Evolutionary conservation across 2,113 vertebrate genomes (phyloP).

Genomic region (Pomatorhinus ruficollis): DNA sequence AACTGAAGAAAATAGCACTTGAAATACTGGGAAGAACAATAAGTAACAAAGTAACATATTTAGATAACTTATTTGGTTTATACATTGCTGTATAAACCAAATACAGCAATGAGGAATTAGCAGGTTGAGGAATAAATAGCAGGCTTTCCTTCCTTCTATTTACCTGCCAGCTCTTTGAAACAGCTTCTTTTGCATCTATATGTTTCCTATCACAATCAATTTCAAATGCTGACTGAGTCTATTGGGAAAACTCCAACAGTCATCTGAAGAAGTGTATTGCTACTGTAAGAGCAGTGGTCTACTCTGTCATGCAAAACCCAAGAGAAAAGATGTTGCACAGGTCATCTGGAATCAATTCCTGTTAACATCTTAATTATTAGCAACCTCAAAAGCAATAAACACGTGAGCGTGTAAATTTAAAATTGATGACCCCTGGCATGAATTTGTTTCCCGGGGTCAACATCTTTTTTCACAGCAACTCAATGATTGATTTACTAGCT

Average conservation of each 20-base stretch:
- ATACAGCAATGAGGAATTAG: too few relatives aligned
- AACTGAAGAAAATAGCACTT: background rate
- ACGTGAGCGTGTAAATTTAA: background rate
- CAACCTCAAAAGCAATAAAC: background rate
- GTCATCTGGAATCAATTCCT: background rate
- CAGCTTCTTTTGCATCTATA: background rate
- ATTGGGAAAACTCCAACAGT: background rate
- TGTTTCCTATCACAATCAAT: background rate
- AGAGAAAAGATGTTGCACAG: background rate
- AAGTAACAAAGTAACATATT: accelerated
- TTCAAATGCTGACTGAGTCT: background rate
- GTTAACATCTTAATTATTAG: background rate
- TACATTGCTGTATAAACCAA: background rate
- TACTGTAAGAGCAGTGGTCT: background rate
- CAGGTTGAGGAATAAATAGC: background rate
- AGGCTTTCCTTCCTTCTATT: background rate
- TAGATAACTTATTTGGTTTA: background rate
- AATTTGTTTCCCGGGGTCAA: background rate
- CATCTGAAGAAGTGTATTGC: background rate
- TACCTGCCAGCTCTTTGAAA: background rate
- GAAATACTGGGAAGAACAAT: background rate
- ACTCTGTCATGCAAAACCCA: background rate
- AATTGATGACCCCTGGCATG: background rate
- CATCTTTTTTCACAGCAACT: background rate
- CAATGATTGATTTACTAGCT: background rate